Conservation (phyloP, 1,140 invertebrate genomes). For the Drosophila athabasca region DNA sequence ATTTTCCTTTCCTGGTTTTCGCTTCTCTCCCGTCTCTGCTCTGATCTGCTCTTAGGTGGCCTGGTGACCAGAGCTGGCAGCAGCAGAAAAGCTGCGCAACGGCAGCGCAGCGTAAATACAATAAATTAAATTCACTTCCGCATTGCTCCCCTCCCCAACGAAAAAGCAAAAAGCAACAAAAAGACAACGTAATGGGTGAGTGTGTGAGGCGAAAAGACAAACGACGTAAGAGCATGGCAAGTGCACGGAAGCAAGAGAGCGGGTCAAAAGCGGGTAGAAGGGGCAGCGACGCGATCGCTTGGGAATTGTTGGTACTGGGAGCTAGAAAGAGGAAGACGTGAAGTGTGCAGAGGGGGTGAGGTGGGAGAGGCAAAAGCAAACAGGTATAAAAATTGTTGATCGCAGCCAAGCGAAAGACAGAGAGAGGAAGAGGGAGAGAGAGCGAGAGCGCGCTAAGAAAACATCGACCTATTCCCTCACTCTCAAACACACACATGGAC, state of each 20-base stretch:
- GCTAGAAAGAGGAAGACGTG: slow-evolving; percentile 50
- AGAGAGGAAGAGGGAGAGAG: slow-evolving; percentile 8
- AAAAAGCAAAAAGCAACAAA: slow-evolving; percentile 23
- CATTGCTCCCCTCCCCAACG: slow-evolving; percentile 71
- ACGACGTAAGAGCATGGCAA: slow-evolving; percentile 62
- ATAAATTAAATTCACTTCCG: slow-evolving; percentile 84
- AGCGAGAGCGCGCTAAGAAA: slow-evolving; percentile 28
- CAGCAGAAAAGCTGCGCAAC: slow-evolving; percentile 29
- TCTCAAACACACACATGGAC: not conserved
- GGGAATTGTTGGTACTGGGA: slow-evolving; percentile 40
- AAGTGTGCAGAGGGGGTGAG: slow-evolving; percentile 12
- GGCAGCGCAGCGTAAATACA: slow-evolving; percentile 69
- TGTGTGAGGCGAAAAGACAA: slow-evolving; percentile 44
- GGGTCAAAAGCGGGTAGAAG: slow-evolving; percentile 34
- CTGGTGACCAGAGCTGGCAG: slow-evolving; percentile 53
- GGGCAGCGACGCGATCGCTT: slow-evolving; percentile 53
- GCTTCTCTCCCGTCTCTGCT: slow-evolving; percentile 5
- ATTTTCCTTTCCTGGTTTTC: slow-evolving; percentile 59
- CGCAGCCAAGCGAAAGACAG: slow-evolving; percentile 24
- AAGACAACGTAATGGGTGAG: slow-evolving; percentile 72
- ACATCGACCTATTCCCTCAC: slow-evolving; percentile 42
- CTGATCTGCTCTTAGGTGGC: slow-evolving; percentile 30
- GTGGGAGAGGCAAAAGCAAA: slow-evolving; percentile 42
- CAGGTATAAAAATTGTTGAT: slow-evolving; percentile 77
- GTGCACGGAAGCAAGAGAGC: slow-evolving; percentile 63